These are phyloP conservation scores for Aphelinus certus DNA, from an alignment of 1,140 invertebrate species.

Conservation along the genomic window DNA sequence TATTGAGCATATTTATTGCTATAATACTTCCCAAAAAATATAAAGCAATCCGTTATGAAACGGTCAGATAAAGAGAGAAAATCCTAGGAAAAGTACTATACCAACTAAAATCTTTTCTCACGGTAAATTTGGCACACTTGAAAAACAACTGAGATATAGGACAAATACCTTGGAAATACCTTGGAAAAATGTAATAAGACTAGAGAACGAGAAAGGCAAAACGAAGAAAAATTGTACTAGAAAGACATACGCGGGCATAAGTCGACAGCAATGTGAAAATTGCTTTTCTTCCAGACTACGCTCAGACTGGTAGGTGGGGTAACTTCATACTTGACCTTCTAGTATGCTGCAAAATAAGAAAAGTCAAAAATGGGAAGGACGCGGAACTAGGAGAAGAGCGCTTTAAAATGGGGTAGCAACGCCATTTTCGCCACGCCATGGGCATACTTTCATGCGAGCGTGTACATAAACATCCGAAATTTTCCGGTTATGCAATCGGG, in stretches of 20 bases:
- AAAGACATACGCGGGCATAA: background rate
- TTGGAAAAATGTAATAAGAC: background rate
- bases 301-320: background rate
- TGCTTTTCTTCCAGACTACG: background rate
- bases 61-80: no score
- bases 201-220: background rate
- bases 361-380: no score
- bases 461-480: slow-evolving; percentile 26
- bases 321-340: slow-evolving; percentile 8
- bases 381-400: background rate
- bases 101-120: background rate
- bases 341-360: background rate
- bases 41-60: no score
- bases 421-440: background rate
- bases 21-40: no score
- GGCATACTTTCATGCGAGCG: slow-evolving; percentile 7
- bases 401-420: background rate
- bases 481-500: slow-evolving; percentile 25
- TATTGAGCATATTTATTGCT: no score
- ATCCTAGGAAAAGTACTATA: background rate
- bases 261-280: slow-evolving; percentile 16
- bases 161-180: background rate
- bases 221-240: background rate
- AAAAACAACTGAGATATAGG: background rate
- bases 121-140: background rate